Evolutionary conservation across 2,888 invertebrate genomes (phyloP).

Genomic region (Heterodera filipjevi): DNA sequence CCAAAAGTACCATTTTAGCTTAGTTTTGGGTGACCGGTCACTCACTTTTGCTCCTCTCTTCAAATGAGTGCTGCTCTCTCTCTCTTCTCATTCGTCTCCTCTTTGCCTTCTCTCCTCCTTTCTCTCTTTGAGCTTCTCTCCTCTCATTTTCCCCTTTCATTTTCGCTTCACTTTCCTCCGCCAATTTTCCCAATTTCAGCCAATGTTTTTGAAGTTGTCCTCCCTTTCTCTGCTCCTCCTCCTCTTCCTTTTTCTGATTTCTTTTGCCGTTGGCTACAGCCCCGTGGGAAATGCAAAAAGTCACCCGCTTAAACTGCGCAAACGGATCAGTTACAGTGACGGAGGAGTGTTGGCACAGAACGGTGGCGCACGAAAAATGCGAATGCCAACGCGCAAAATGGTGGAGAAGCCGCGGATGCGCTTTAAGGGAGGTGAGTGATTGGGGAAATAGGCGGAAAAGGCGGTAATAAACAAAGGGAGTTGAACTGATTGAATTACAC

Average conservation of each 20-base stretch:
- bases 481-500: neutral
- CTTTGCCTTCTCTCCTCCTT: neutral
- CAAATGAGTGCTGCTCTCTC: neutral
- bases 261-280: neutral
- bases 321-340: conserved; percentile 23
- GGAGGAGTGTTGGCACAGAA: conserved; percentile 22
- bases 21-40: neutral
- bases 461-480: neutral
- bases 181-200: neutral
- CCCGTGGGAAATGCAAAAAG: neutral
- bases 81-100: no score
- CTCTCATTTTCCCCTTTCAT: neutral
- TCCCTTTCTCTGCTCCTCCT: neutral
- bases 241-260: neutral
- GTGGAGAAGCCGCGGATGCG: conserved; percentile 26
- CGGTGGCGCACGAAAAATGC: neutral
- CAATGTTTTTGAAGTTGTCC: conserved; percentile 5
- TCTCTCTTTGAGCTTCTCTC: neutral
- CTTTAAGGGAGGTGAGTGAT: conserved; percentile 17
- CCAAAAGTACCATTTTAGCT: conserved; percentile 4
- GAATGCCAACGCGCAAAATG: conserved; percentile 28
- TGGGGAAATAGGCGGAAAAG: neutral
- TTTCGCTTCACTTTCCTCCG: neutral
- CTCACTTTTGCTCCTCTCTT: neutral
- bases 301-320: conserved; percentile 18